Conservation (phyloP, 1,140 invertebrate genomes). For the Drosophila pandora region DNA sequence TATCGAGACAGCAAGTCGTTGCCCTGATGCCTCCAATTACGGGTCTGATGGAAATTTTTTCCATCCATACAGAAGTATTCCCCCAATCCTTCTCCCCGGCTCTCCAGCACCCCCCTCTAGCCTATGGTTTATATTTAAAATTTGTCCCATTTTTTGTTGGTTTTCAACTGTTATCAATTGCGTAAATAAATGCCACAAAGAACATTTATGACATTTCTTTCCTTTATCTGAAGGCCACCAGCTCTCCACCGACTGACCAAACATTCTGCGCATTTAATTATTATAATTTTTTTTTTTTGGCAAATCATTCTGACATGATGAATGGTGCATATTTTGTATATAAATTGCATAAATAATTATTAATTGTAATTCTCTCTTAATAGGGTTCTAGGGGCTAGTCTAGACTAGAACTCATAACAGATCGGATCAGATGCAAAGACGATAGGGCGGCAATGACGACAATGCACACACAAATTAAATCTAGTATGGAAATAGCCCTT, state of each 20-base stretch:
- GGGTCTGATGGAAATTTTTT: conserved; percentile 3
- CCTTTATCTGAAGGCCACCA: conserved; percentile 19
- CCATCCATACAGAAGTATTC: neutral
- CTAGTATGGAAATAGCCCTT: conserved; percentile 4
- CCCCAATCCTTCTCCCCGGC: too few species aligned
- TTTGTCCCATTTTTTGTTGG: conserved; percentile 71
- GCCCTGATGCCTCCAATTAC: neutral
- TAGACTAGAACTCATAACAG: neutral
- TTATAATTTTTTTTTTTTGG: conserved; percentile 23
- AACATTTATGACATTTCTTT: conserved; percentile 19
- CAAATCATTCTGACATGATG: conserved; percentile 34
- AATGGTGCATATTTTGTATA: conserved; percentile 17
- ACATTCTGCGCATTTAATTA: conserved; percentile 66
- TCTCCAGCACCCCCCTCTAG: too few species aligned
- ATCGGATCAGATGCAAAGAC: conserved; percentile 23
- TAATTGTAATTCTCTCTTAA: too few species aligned
- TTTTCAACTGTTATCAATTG: conserved; percentile 75
- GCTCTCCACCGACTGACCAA: neutral
- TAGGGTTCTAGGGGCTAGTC: too few species aligned
- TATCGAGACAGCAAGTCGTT: conserved; percentile 12
- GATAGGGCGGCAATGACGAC: conserved; percentile 36
- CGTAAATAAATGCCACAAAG: conserved; percentile 62
- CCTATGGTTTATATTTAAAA: conserved; percentile 71
- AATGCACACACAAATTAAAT: conserved; percentile 7
- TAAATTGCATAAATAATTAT: conserved; percentile 27